A percentile compares a stretch with the other conserved stretches of the same genome.
Conservation (phyloP, 2,888 invertebrate species). For the Drosophila eohydei region DNA sequence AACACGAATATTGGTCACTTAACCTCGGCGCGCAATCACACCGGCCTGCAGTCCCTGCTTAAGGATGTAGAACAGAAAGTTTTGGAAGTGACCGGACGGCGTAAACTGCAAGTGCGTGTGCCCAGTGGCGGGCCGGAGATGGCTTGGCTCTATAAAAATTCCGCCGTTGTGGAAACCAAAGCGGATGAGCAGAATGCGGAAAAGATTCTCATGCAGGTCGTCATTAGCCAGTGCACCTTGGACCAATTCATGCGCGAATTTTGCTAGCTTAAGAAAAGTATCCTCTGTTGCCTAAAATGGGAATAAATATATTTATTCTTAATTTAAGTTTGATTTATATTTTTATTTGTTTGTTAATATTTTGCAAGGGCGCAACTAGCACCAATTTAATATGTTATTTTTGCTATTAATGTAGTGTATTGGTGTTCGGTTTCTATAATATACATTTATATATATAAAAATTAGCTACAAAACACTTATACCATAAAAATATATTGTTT, state of each 20-base stretch:
- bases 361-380: constrained; percentile 56
- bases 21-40: constrained; percentile 86
- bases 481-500: constrained; percentile 26
- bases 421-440: constrained; percentile 48
- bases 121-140: constrained; percentile 87
- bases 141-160: constrained; percentile 89
- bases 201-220: constrained; percentile 86
- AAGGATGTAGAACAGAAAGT: constrained; percentile 84
- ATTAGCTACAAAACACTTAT: constrained; percentile 53
- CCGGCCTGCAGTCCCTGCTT: constrained; percentile 82
- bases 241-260: constrained; percentile 86
- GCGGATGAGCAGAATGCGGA: constrained; percentile 86
- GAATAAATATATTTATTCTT: not conserved
- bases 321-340: not conserved
- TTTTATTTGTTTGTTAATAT: constrained; percentile 8
- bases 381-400: constrained; percentile 52
- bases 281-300: not conserved
- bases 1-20: constrained; percentile 68
- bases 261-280: constrained; percentile 46
- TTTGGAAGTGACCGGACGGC: constrained; percentile 86
- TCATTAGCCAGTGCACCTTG: constrained; percentile 86
- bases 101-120: constrained; percentile 86
- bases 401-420: constrained; percentile 39
- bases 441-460: constrained; percentile 37
- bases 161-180: constrained; percentile 86